A percentile compares a stretch with the other conserved stretches of the same genome.
These are phyloP conservation scores for Tenrec ecaudatus DNA, from an alignment of 2,113 vertebrate species.

Conservation along the genomic window DNA sequence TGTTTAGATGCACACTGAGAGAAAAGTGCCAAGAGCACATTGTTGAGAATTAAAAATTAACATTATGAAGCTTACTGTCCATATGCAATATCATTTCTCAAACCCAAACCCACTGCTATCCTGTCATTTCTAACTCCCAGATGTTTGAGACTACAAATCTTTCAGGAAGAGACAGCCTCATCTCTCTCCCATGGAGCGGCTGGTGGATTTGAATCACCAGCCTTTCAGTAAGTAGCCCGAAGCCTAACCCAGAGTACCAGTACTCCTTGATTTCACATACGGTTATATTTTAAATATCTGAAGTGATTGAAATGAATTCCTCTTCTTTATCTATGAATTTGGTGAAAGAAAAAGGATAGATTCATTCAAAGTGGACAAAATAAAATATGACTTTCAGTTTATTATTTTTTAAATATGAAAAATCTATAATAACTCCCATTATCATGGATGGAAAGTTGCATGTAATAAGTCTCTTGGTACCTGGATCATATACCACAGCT, in stretches of 20 bases:
- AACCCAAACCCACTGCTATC: no score
- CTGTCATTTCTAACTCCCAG: no score
- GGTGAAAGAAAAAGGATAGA: background rate
- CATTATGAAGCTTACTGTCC: background rate
- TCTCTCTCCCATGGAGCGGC: no score
- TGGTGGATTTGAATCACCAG: no score
- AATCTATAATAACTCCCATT: slow-evolving; percentile 52
- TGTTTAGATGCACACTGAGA: background rate
- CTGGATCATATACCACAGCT: slow-evolving; percentile 63
- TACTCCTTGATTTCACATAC: no score
- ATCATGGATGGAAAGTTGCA: slow-evolving; percentile 62
- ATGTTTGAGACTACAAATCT: no score
- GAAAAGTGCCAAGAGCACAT: background rate
- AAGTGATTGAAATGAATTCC: background rate
- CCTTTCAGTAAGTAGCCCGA: no score
- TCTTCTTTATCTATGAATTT: background rate
- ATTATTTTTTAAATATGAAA: slow-evolving; percentile 51
- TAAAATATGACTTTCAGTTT: slow-evolving; percentile 26
- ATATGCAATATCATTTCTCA: background rate
- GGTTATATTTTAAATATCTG: background rate
- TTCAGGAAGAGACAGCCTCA: no score
- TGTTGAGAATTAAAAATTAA: background rate
- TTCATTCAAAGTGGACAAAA: background rate
- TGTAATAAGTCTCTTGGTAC: slow-evolving; percentile 45
- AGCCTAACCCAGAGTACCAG: no score